A percentile compares a stretch with the other conserved stretches of the same genome.
Conservation (phyloP, 2,797 vertebrate genomes). For the Nannoperca obscura region DNA sequence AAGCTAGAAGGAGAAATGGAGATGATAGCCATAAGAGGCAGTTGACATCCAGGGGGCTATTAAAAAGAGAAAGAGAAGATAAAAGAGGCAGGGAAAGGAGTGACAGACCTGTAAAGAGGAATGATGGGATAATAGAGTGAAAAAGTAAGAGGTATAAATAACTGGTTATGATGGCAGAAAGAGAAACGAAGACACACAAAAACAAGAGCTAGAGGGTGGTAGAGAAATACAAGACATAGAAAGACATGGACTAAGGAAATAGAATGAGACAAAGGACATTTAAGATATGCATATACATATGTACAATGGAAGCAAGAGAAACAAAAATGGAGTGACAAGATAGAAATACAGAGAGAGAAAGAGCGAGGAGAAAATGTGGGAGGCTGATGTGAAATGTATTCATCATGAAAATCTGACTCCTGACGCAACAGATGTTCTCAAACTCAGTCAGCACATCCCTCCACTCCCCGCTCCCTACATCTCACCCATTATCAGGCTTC, state of each 20-base stretch:
- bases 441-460: constrained; percentile 36
- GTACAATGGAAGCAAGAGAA: constrained; percentile 12
- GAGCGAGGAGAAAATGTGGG: not conserved
- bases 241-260: constrained; percentile 15
- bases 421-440: constrained; percentile 43
- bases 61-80: constrained; percentile 68
- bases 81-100: constrained; percentile 59
- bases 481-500: constrained; percentile 36
- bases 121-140: constrained; percentile 72
- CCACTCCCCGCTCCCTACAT: constrained; percentile 8
- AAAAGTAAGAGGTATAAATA: constrained; percentile 66
- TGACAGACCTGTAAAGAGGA: constrained; percentile 70
- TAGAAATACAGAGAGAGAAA: constrained; percentile 5
- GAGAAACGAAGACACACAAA: constrained; percentile 14
- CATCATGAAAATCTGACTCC: constrained; percentile 41
- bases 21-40: constrained; percentile 57
- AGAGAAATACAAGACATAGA: constrained; percentile 13
- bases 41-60: constrained; percentile 62
- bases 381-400: constrained; percentile 37
- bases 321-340: constrained; percentile 2
- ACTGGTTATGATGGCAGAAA: constrained; percentile 57
- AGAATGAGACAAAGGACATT: constrained; percentile 11
- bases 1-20: constrained; percentile 48
- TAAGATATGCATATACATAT: constrained; percentile 7
- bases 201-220: constrained; percentile 12